A percentile compares a stretch with the other conserved stretches of the same genome.
These are phyloP conservation scores for Oceanodroma tethys DNA, from an alignment of 2,113 vertebrate species.

Conservation along the genomic window DNA sequence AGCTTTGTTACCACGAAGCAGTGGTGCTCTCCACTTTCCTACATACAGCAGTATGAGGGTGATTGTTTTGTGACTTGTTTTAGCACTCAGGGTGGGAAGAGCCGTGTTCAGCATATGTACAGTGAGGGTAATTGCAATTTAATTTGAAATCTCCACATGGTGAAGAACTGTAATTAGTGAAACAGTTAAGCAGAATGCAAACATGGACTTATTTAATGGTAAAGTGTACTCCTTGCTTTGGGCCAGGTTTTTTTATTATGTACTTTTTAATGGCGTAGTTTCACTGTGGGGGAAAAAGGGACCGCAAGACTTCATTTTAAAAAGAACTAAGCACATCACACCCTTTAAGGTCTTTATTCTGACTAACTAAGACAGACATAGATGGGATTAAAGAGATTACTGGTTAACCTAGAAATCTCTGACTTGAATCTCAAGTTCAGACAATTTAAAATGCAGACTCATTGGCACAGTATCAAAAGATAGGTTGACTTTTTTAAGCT, in stretches of 20 bases:
- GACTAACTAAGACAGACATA: neutral
- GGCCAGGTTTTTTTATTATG: neutral
- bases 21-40: neutral
- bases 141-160: neutral
- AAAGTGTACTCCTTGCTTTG: neutral
- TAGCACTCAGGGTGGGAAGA: neutral
- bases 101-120: no score
- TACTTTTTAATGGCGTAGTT: neutral
- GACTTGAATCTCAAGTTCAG: neutral
- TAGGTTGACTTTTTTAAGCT: neutral
- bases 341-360: neutral
- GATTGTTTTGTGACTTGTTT: neutral
- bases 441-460: neutral
- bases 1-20: neutral
- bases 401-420: constrained; percentile 20
- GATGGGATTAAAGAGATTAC: constrained; percentile 32
- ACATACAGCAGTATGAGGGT: neutral
- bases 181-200: neutral
- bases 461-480: neutral
- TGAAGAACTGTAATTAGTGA: neutral
- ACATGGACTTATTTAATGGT: neutral
- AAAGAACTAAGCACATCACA: neutral
- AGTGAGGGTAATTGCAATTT: neutral
- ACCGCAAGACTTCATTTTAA: neutral
- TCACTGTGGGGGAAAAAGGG: neutral